Conservation (phyloP, 2,888 invertebrate genomes). For the Agonopterix alstromeriana region DNA sequence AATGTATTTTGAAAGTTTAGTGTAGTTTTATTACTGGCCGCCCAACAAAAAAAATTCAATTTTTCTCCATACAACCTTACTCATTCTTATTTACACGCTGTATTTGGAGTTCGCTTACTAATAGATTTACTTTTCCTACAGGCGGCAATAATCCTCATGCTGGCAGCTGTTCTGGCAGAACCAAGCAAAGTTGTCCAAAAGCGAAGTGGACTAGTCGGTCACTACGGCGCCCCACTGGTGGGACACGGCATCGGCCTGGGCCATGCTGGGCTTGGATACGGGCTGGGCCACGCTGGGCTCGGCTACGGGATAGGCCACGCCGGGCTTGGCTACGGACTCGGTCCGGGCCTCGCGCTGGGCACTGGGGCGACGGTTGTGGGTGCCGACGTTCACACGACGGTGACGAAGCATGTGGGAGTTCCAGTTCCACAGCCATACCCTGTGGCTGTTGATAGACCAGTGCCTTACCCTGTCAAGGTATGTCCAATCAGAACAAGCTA, state of each 20-base stretch:
- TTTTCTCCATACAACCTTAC: no score
- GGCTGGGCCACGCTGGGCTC: constrained; percentile 13
- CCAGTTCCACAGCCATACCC: constrained; percentile 69
- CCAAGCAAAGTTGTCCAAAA: constrained; percentile 65
- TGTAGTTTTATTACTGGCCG: no score
- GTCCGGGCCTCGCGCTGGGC: constrained; percentile 18
- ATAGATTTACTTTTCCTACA: constrained; percentile 25
- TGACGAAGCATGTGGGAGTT: constrained; percentile 67
- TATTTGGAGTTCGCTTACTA: no score
- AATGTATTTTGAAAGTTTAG: no score
- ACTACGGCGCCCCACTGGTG: constrained; percentile 35
- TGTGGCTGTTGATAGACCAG: constrained; percentile 64
- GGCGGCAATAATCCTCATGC: constrained; percentile 49
- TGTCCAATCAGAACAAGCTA: no score
- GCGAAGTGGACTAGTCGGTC: constrained; percentile 58
- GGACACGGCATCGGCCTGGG: constrained; percentile 18
- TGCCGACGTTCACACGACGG: constrained; percentile 67
- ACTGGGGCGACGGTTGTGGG: constrained; percentile 40
- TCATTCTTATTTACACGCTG: no score
- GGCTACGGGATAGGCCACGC: constrained; percentile 19
- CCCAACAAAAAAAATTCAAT: no score
- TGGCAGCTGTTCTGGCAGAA: constrained; percentile 56
- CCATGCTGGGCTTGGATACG: constrained; percentile 16
- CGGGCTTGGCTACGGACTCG: constrained; percentile 11
- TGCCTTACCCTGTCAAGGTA: constrained; percentile 64